These are phyloP conservation scores for Manduca sexta DNA, from an alignment of 1,140 invertebrate species.

Conservation along the genomic window DNA sequence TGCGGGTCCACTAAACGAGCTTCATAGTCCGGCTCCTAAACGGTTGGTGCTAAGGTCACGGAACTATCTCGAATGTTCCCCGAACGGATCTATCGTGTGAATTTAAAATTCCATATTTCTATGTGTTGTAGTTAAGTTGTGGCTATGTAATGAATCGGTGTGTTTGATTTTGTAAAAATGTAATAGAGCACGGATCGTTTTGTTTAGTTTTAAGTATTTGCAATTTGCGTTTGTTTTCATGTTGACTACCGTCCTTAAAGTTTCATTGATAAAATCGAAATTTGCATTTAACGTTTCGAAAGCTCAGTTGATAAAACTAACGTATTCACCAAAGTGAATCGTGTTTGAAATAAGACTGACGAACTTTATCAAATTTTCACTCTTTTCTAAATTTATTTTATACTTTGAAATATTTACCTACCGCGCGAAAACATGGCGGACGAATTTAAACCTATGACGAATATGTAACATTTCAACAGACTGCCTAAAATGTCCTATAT, in stretches of 20 bases:
- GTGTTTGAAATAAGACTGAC: constrained; percentile 47
- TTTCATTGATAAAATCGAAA: constrained; percentile 7
- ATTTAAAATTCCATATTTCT: neutral
- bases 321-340: too few relatives aligned
- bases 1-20: constrained; percentile 62
- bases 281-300: constrained; percentile 9
- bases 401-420: constrained; percentile 6
- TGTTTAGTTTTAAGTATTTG: constrained; percentile 6
- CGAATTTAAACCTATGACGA: constrained; percentile 11
- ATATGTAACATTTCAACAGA: constrained; percentile 25
- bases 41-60: neutral
- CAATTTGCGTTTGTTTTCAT: constrained; percentile 5
- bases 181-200: neutral
- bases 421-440: constrained; percentile 4
- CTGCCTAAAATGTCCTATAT: constrained; percentile 23
- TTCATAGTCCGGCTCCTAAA: constrained; percentile 1
- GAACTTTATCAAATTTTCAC: constrained; percentile 46
- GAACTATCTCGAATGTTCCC: neutral
- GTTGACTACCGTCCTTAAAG: constrained; percentile 32
- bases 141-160: neutral
- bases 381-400: constrained; percentile 43
- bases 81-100: neutral
- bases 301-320: neutral
- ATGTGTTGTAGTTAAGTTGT: neutral
- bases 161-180: neutral